A percentile compares a stretch with the other conserved stretches of the same genome.
phyloP scores from a whole-genome alignment of 2,888 invertebrate genomes.

The Zygothrica quintamaculata region DNA sequence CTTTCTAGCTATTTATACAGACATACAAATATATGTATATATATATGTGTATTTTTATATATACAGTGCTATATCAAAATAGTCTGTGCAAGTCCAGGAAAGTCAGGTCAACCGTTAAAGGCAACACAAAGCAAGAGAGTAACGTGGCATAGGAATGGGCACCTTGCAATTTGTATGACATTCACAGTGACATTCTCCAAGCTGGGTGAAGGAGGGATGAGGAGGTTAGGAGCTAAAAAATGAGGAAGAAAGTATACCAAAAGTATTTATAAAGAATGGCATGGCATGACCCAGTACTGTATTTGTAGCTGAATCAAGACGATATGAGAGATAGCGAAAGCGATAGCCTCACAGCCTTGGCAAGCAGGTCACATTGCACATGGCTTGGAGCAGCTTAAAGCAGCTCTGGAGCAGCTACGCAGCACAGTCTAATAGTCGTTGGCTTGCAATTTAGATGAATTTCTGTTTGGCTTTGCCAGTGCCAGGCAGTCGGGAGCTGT shows the following conservation, averaged over 20 bases:
- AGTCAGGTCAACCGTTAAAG: not conserved
- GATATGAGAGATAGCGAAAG: slow-evolving; percentile 55
- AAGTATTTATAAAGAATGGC: slow-evolving; percentile 59
- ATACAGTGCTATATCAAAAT: no score
- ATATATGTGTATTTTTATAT: no score
- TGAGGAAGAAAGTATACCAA: not conserved
- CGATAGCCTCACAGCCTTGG: slow-evolving; percentile 55
- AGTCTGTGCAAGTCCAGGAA: no score
- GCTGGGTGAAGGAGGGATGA: no score
- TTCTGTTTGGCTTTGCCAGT: slow-evolving; percentile 47
- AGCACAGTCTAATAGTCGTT: slow-evolving; percentile 47
- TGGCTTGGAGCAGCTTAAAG: slow-evolving; percentile 36
- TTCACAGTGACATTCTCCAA: slow-evolving; percentile 55
- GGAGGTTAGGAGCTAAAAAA: not conserved
- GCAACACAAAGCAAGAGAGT: no score
- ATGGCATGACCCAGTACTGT: slow-evolving; percentile 9
- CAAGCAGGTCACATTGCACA: slow-evolving; percentile 51
- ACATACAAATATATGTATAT: not conserved
- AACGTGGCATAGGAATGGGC: not conserved
- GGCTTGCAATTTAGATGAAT: slow-evolving; percentile 62
- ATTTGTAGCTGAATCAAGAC: slow-evolving; percentile 37
- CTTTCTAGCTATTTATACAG: slow-evolving; percentile 7
- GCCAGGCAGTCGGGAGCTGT: slow-evolving; percentile 7
- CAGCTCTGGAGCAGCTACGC: slow-evolving; percentile 31
- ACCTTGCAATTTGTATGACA: slow-evolving; percentile 59